A percentile compares a stretch with the other conserved stretches of the same genome.
Evolutionary conservation across 1,140 invertebrate species (phyloP).

Genomic region (Myzus persicae): DNA sequence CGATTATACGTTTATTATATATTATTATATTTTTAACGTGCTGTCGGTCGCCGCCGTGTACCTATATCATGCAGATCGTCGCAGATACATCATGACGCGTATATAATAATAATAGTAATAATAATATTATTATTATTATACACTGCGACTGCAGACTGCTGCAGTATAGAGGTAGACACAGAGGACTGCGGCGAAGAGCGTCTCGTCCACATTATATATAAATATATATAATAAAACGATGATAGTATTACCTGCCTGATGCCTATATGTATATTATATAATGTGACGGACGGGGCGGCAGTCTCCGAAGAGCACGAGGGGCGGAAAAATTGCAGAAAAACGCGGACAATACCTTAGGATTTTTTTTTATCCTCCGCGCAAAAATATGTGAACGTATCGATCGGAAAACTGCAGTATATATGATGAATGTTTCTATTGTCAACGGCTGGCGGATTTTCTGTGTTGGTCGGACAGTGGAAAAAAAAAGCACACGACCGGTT

Average conservation of each 20-base stretch:
- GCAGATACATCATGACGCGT: neutral
- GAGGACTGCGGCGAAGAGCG: neutral
- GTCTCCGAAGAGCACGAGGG: neutral
- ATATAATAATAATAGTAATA: neutral
- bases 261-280: neutral
- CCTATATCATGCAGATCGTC: neutral
- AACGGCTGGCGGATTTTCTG: conserved; percentile 22
- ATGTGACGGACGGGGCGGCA: neutral
- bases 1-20: neutral
- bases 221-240: neutral
- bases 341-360: neutral
- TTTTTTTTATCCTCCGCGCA: neutral
- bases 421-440: conserved; percentile 52
- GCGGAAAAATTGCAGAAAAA: neutral
- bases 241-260: neutral
- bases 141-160: neutral
- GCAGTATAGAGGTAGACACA: neutral
- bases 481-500: conserved; percentile 10
- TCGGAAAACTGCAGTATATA: conserved; percentile 15
- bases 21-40: neutral
- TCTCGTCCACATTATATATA: neutral
- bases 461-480: neutral
- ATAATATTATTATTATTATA: too few relatives aligned
- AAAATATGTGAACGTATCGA: neutral
- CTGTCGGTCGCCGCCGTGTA: neutral